Percentiles rank a stretch among this genome's conserved stretches.
Conservation (phyloP, 2,888 invertebrate genomes). For the Perdita meconis region DNA sequence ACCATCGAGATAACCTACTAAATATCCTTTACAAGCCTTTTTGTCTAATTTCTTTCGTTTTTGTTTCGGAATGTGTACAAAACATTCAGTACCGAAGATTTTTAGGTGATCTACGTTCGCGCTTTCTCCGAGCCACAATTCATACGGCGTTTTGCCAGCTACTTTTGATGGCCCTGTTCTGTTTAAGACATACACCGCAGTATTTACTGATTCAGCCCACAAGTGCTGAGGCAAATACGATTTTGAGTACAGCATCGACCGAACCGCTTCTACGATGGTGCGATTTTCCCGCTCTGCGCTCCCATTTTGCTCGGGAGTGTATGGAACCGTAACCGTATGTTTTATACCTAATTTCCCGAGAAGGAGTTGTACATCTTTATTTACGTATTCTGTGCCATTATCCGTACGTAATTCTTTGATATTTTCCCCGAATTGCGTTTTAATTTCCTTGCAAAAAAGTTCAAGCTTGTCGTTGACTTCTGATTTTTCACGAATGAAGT, state of each 20-base stretch:
- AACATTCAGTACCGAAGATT: constrained; percentile 10
- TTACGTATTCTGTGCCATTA: constrained; percentile 62
- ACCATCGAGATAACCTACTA: constrained; percentile 3
- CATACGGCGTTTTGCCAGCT: background rate
- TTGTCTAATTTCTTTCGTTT: background rate
- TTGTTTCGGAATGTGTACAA: background rate
- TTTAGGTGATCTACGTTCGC: background rate
- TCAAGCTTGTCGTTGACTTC: constrained; percentile 34
- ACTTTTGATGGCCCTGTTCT: background rate
- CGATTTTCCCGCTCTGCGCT: constrained; percentile 20
- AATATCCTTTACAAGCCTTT: background rate
- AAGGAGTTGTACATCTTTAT: constrained; percentile 36
- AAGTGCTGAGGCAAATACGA: constrained; percentile 36
- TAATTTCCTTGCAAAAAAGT: constrained; percentile 29
- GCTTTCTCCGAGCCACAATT: background rate
- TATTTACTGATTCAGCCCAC: constrained; percentile 53
- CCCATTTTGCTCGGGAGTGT: constrained; percentile 32
- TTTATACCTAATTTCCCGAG: constrained; percentile 3
- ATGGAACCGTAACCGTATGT: constrained; percentile 16
- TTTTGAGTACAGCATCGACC: constrained; percentile 8
- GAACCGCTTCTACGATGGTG: constrained; percentile 20
- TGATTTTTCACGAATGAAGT: constrained; percentile 25
- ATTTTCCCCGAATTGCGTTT: constrained; percentile 51
- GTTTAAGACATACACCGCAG: background rate
- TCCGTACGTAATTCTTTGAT: constrained; percentile 63